phyloP scores from a whole-genome alignment of 2,888 invertebrate species.

The Trypoxylon attenuatum region DNA sequence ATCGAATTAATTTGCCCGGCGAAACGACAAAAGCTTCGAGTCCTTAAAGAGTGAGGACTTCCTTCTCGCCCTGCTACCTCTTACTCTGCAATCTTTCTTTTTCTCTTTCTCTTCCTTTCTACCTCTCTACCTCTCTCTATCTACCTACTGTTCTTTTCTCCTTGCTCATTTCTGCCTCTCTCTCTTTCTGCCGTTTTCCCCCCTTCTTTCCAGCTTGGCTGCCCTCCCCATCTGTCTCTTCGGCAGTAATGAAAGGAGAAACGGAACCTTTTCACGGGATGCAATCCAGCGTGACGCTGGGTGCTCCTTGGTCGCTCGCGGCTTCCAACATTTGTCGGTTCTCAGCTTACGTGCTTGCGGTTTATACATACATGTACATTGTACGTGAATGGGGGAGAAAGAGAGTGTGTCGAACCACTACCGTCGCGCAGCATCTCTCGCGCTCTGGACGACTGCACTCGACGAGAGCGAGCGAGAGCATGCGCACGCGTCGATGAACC shows the following conservation, averaged over 20 bases:
- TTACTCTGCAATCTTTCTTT: conserved; percentile 22
- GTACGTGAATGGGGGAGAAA: not conserved
- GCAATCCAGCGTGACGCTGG: conserved; percentile 68
- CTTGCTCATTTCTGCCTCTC: conserved; percentile 5
- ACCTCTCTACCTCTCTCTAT: conserved; percentile 3
- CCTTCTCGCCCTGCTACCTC: conserved; percentile 3
- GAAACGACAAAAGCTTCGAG: conserved; percentile 47
- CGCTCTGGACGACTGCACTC: too few relatives aligned
- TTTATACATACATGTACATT: conserved; percentile 6
- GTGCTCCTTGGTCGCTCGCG: conserved; percentile 64
- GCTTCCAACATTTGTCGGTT: conserved; percentile 68
- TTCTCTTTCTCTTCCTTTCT: conserved; percentile 32
- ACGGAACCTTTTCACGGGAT: conserved; percentile 68
- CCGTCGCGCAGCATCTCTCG: too few relatives aligned
- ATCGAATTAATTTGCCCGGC: conserved; percentile 60
- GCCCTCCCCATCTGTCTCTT: conserved; percentile 22
- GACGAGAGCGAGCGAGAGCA: too few relatives aligned
- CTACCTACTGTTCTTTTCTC: too few relatives aligned
- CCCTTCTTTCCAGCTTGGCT: not conserved
- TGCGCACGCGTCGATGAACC: too few relatives aligned
- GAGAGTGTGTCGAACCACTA: not conserved
- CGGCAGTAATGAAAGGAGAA: conserved; percentile 65
- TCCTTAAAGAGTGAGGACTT: conserved; percentile 46
- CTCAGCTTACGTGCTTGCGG: conserved; percentile 66
- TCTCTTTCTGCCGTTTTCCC: not conserved